Evolutionary conservation across 2,888 invertebrate species (phyloP).

Genomic region (Plemyria rubiginata): DNA sequence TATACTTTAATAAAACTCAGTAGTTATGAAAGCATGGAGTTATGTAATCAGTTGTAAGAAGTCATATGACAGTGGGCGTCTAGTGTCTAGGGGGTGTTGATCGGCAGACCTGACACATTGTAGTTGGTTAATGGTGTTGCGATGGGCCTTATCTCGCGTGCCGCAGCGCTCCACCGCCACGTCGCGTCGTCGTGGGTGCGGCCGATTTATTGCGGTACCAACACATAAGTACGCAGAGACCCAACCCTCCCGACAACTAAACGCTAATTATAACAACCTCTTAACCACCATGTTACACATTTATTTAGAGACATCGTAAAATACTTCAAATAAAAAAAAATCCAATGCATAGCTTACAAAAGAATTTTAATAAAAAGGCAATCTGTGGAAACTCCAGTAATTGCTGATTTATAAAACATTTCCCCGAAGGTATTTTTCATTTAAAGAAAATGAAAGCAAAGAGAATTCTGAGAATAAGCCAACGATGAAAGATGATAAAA

Average conservation of each 20-base stretch:
- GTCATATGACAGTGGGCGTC: conserved; percentile 59
- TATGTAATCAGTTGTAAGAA: conserved; percentile 52
- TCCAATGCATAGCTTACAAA: conserved; percentile 36
- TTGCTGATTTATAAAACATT: conserved; percentile 55
- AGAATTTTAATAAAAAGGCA: conserved; percentile 47
- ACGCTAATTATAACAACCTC: conserved; percentile 54
- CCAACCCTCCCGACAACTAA: conserved; percentile 56
- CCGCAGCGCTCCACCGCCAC: conserved; percentile 58
- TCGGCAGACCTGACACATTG: conserved; percentile 66
- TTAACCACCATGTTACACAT: conserved; percentile 45
- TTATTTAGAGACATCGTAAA: conserved; percentile 34
- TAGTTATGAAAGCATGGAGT: conserved; percentile 18
- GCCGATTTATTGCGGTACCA: conserved; percentile 72
- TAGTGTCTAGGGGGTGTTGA: conserved; percentile 47
- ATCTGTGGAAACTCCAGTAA: conserved; percentile 47
- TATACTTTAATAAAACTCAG: conserved; percentile 48
- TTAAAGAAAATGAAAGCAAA: conserved; percentile 57
- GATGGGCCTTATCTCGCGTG: conserved; percentile 76
- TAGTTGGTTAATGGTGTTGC: conserved; percentile 70
- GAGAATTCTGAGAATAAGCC: conserved; percentile 57
- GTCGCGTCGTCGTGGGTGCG: conserved; percentile 64
- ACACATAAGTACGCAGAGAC: conserved; percentile 49
- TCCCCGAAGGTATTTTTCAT: conserved; percentile 52
- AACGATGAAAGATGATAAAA: conserved; percentile 63
- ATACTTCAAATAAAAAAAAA: conserved; percentile 14